phyloP scores from a whole-genome alignment of 2,113 vertebrate genomes.

The Plectropomus leopardus region DNA sequence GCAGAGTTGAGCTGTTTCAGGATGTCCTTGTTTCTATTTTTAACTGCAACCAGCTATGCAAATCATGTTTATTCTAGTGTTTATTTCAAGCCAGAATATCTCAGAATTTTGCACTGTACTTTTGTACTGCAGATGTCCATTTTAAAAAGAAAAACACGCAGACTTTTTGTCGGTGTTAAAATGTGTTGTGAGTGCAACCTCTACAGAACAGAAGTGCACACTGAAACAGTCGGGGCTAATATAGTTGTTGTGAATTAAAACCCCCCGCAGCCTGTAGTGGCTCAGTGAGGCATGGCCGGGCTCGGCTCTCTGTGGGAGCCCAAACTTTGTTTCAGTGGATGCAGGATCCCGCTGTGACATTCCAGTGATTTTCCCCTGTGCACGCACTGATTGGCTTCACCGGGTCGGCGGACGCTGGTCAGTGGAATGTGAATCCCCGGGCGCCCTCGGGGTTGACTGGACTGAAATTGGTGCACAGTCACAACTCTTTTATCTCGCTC shows the following conservation, averaged over 20 bases:
- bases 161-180: background rate
- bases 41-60: background rate
- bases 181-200: background rate
- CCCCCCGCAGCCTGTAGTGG: constrained; percentile 40
- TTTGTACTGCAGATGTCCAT: background rate
- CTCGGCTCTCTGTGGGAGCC: constrained; percentile 27
- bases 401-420: constrained; percentile 47
- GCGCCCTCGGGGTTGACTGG: constrained; percentile 34
- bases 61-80: constrained; percentile 13
- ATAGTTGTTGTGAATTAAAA: constrained; percentile 27
- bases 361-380: constrained; percentile 39
- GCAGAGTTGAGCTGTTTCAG: background rate
- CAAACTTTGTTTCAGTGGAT: constrained; percentile 32
- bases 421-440: constrained; percentile 49
- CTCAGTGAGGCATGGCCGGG: constrained; percentile 54
- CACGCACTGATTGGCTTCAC: constrained; percentile 59
- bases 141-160: background rate
- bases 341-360: constrained; percentile 39
- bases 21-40: constrained; percentile 15
- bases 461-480: constrained; percentile 51
- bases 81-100: background rate
- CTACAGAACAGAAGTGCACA: background rate
- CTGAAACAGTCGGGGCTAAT: background rate
- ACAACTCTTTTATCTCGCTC: constrained; percentile 26
- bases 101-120: background rate